Base-by-base conservation (phyloP, 2,888 invertebrate genomes). In the Xestia c-nigrum region DNA sequence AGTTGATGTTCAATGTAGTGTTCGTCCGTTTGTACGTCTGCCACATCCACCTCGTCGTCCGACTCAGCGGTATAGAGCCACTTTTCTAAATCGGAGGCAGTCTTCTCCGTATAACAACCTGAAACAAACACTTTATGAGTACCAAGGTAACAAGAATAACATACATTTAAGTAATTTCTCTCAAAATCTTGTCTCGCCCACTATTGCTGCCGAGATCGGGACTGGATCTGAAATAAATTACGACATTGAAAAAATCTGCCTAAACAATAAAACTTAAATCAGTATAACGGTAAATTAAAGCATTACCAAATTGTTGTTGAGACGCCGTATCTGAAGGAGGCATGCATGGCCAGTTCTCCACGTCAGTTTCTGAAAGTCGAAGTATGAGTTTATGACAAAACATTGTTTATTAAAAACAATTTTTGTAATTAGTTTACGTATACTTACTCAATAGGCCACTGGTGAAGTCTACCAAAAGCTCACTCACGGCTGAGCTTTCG, bases 221-320 rank as follows among this genome's bases (percentile, higher is more conserved):
- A 64, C 14, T 64, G 38, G n/a, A 64, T 64, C 64, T 64, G 7
- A 64, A 64, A 64, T n/a, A 64, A 64, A 64, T 40, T 43, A 64
- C n/a, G 52, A n/a, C n/a, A 24, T 46, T 46, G 24, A 0, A 46
- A 19, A 16, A 65, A 65, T 46, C 43, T 24, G 9, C 16, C 5
- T 0, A 46, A 46, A 65, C n/a, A n/a, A n/a, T n/a, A 24, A 24
- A n/a, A 9, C n/a, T n/a, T n/a, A 46, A 65, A 24, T 19, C 19
- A 47, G 24, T 19, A 19, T 47, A 10, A 19, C 5, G 10, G 1
- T 66, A 47, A 47, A 47, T 24, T 65, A 65, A 24, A 65, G 24
- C 14, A 43, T 46, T 46, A 65, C 65, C 24, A 65, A 21, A 16
- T 24, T 46, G 24, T 65, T 24, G n/a, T 24, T 43, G 43, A 14